Percentiles rank a stretch among this genome's conserved stretches.
These are phyloP conservation scores for Corythaixoides concolor DNA, from an alignment of 2,113 vertebrate genomes.

Conservation along the genomic window DNA sequence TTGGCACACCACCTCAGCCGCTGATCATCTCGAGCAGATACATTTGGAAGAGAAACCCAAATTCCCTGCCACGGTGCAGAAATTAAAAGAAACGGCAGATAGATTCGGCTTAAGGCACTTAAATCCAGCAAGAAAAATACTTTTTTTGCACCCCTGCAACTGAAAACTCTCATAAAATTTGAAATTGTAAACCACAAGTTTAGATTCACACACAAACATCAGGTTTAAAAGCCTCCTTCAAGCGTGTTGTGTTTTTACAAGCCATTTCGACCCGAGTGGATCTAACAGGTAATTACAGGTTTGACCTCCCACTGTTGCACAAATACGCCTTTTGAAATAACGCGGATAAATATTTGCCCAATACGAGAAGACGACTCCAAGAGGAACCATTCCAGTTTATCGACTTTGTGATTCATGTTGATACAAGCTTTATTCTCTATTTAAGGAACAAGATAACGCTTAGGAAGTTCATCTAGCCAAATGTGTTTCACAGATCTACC, in stretches of 20 bases:
- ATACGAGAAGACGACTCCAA: background rate
- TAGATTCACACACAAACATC: background rate
- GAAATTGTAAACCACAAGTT: background rate
- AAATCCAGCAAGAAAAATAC: background rate
- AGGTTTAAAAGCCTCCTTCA: background rate
- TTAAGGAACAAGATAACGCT: constrained; percentile 16
- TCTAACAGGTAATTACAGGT: constrained; percentile 58
- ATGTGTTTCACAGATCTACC: background rate
- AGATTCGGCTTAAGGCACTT: background rate
- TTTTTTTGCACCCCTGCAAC: background rate
- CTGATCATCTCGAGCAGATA: constrained; percentile 2
- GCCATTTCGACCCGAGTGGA: background rate
- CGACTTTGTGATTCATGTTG: constrained; percentile 46
- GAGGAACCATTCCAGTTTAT: constrained; percentile 69
- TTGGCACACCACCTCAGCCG: background rate
- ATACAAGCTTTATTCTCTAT: constrained; percentile 48
- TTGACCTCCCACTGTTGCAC: constrained; percentile 54
- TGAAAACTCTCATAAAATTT: background rate
- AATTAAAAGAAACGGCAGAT: background rate
- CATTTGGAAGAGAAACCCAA: background rate
- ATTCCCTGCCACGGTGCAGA: background rate
- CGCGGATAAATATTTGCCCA: constrained; percentile 61
- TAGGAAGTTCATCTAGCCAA: constrained; percentile 15
- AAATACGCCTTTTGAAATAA: constrained; percentile 58
- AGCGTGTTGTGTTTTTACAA: background rate